Evolutionary conservation across 2,113 vertebrate species (phyloP).

Genomic region (Syrmaticus mikado): DNA sequence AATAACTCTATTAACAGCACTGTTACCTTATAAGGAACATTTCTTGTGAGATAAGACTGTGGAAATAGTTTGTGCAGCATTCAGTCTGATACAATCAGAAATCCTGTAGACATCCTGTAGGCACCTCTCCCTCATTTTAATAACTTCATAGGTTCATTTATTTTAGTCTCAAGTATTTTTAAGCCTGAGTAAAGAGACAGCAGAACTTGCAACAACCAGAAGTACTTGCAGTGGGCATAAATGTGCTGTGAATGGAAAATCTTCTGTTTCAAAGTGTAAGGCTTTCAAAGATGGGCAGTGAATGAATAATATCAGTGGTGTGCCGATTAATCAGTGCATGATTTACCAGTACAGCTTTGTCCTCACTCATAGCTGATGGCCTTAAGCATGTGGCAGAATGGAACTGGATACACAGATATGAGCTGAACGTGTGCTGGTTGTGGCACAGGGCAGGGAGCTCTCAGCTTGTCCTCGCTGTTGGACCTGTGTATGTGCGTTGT

Average conservation of each 20-base stretch:
- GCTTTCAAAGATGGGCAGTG: neutral
- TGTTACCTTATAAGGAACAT: neutral
- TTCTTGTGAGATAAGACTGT: neutral
- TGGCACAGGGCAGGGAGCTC: neutral
- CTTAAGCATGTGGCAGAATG: rapidly evolving
- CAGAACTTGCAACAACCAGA: neutral
- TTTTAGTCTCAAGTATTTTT: neutral
- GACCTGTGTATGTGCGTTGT: rapidly evolving
- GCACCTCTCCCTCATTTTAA: neutral
- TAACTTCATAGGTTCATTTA: neutral
- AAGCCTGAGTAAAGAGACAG: neutral
- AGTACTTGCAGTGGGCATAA: neutral
- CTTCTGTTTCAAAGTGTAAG: neutral
- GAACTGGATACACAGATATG: neutral
- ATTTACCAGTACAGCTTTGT: neutral
- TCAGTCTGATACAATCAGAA: neutral
- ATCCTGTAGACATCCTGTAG: neutral
- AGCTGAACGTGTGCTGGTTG: neutral
- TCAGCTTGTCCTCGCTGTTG: rapidly evolving
- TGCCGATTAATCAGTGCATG: neutral
- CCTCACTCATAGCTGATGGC: neutral
- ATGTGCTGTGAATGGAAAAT: neutral
- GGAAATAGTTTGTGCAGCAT: neutral
- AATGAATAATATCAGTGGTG: rapidly evolving
- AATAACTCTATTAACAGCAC: neutral